Conservation (phyloP, 2,113 vertebrate species). For the Amphilophus citrinellus region DNA sequence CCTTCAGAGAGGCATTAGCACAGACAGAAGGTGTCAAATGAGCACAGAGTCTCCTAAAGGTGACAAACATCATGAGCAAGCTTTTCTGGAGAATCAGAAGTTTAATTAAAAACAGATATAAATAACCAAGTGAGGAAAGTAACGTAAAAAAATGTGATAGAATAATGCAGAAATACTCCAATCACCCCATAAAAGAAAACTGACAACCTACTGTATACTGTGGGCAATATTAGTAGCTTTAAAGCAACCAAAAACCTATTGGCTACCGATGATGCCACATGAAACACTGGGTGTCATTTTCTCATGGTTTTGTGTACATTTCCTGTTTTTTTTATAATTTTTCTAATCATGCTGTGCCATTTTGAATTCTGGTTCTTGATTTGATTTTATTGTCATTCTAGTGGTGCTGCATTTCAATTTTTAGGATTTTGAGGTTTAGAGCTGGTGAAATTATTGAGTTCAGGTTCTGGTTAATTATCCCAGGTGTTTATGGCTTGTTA, state of each 20-base stretch:
- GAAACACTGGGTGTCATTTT: background rate
- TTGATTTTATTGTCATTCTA: background rate
- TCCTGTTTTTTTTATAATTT: background rate
- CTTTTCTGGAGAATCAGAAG: slow-evolving; percentile 13
- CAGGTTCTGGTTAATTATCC: background rate
- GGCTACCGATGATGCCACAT: background rate
- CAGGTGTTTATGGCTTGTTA: background rate
- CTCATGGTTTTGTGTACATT: background rate
- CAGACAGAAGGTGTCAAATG: slow-evolving; percentile 38
- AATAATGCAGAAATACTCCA: background rate
- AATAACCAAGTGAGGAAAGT: background rate
- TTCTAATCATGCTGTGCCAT: background rate
- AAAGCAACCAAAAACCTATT: background rate
- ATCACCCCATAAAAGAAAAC: background rate
- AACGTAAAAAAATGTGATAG: background rate
- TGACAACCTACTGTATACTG: background rate
- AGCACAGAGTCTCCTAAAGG: slow-evolving; percentile 4
- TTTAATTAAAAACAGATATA: slow-evolving; percentile 3
- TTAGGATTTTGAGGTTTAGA: background rate
- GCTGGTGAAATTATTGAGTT: background rate
- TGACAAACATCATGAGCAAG: slow-evolving; percentile 14
- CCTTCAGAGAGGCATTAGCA: slow-evolving; percentile 12
- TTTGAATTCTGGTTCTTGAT: background rate
- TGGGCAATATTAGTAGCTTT: background rate
- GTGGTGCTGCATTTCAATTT: background rate